Evolutionary conservation across 2,797 vertebrate species (phyloP), one percentile per base, ranked within the genome.

Genomic region (Hydrolagus colliei): DNA sequence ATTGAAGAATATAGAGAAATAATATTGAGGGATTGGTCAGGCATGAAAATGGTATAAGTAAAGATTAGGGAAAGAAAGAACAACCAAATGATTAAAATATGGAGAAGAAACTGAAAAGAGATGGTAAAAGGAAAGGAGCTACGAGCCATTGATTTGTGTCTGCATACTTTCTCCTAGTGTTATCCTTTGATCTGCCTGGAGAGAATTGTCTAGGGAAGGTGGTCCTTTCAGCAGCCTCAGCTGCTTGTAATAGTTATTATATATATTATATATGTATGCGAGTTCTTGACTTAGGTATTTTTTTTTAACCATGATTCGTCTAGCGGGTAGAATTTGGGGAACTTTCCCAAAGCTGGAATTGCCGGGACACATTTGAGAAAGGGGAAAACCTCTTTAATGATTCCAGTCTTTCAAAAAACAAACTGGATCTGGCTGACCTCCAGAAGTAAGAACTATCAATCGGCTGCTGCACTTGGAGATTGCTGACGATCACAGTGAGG

Each of bases 181-280:
- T 84, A 63, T 84, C 14, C 79, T 84, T 84, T 84, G 79, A 84
- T 84, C 65, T 41, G 52, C 20, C 65, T 68, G 65, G 16, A 84
- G 65, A 71, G 79, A 84, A 52, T 35, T 71, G 68, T 20, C 32
- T 71, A 35, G 65, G 79, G 16, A 41, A 84, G n/a, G 35, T 41
- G 68, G 65, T 84, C 79, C 65, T 71, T 84, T 68, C 32, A 84
- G 18, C 65, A n/a, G 14, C n/a, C 65, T 35, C 32, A 11, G 9
- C 65, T n/a, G 9, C 65, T 41, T 84, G 79, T 27, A 71, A 35
- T 71, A 52, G 1, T 71, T 84, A 67, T 35, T 71, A n/a, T 73
- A 35, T 35, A 5, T 6, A 52, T 52, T 73, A 35, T 35, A 5
- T 6, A 52, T 52, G 6, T 52, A 52, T 52, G 20, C 41, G 9